Conservation (phyloP, 2,797 vertebrate genomes). For the Cygnus olor region DNA sequence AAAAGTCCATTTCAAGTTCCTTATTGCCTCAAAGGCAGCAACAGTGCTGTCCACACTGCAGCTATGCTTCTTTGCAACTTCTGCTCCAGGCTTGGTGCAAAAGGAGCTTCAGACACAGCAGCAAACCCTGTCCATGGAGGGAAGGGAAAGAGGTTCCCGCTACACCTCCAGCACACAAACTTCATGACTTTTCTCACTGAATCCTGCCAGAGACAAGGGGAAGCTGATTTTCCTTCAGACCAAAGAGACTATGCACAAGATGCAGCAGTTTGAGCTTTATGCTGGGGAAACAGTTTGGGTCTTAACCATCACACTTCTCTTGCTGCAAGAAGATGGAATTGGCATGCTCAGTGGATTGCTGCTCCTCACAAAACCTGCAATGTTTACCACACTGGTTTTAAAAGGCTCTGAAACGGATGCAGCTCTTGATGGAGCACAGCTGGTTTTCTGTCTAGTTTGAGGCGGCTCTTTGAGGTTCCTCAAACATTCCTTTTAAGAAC, state of each 20-base stretch:
- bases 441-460: not conserved
- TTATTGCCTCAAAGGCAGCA: not conserved
- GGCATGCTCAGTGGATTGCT: not conserved
- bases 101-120: not conserved
- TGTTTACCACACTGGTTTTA: not conserved
- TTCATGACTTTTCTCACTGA: fast-evolving
- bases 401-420: not conserved
- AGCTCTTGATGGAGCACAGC: not conserved
- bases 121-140: not conserved
- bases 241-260: not conserved
- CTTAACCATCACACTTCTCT: not conserved
- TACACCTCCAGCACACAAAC: not conserved
- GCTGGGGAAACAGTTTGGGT: not conserved
- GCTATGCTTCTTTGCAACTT: not conserved
- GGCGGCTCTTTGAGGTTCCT: not conserved
- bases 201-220: not conserved
- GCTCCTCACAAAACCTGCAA: not conserved
- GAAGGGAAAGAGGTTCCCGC: not conserved
- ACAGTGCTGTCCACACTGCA: not conserved
- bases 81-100: not conserved
- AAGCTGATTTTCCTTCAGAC: not conserved
- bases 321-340: not conserved
- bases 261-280: not conserved
- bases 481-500: not conserved
- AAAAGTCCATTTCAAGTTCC: not conserved